These are phyloP conservation scores for Chaenogobius annularis DNA, from an alignment of 2,113 vertebrate genomes.

Conservation along the genomic window DNA sequence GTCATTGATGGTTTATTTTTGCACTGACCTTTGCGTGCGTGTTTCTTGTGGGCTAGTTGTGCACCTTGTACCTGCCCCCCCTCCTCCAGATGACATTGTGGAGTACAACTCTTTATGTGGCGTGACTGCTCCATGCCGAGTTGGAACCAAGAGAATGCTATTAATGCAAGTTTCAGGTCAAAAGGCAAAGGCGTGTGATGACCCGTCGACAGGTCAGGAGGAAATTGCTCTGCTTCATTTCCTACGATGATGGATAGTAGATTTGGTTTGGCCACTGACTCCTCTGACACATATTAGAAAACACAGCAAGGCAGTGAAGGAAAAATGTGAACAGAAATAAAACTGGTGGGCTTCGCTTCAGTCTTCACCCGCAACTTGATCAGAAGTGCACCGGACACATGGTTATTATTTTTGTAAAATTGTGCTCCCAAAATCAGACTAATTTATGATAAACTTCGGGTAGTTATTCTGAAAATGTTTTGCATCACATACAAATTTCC, in stretches of 20 bases:
- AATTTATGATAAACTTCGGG: not conserved
- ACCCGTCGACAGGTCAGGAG: constrained; percentile 33
- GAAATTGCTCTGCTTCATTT: constrained; percentile 23
- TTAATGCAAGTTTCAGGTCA: constrained; percentile 39
- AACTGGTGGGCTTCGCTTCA: constrained; percentile 20
- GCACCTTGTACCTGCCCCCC: constrained; percentile 14
- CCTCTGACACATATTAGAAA: constrained; percentile 4
- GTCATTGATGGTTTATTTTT: constrained; percentile 40
- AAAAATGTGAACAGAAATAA: not conserved
- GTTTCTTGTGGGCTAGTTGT: constrained; percentile 32
- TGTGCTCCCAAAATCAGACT: not conserved
- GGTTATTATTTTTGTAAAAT: not conserved
- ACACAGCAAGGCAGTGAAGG: not conserved
- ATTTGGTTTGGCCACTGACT: constrained; percentile 7
- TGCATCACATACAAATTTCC: too few species aligned
- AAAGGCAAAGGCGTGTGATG: constrained; percentile 18
- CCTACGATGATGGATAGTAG: constrained; percentile 7
- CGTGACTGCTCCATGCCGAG: constrained; percentile 37
- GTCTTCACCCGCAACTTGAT: constrained; percentile 23
- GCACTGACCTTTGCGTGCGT: constrained; percentile 44
- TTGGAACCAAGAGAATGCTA: constrained; percentile 24
- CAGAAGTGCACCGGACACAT: constrained; percentile 16
- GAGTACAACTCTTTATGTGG: constrained; percentile 27
- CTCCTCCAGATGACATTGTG: constrained; percentile 40
- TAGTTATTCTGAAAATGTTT: too few species aligned